These are phyloP conservation scores for Prenolepis imparis DNA, from an alignment of 2,888 invertebrate genomes.

Conservation along the genomic window DNA sequence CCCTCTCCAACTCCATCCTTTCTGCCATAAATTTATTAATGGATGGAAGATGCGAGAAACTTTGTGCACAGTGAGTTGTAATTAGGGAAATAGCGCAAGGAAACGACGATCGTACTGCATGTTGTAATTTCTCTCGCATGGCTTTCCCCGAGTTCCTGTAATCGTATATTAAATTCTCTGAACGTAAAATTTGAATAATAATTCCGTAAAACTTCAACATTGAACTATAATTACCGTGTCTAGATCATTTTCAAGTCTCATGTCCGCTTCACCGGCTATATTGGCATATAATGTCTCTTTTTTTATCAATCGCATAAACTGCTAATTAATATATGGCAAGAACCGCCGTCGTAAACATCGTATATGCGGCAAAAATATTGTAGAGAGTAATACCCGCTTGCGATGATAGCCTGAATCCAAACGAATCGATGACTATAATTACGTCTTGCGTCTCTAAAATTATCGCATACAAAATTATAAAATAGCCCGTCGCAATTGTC, in stretches of 20 bases:
- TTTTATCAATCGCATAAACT: constrained; percentile 4
- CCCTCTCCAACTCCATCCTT: background rate
- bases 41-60: background rate
- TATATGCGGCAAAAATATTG: background rate
- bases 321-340: constrained; percentile 15
- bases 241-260: constrained; percentile 3
- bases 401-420: constrained; percentile 21
- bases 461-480: constrained; percentile 21
- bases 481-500: constrained; percentile 8
- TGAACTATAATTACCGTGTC: constrained; percentile 9
- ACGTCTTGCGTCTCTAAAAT: constrained; percentile 24
- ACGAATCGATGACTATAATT: constrained; percentile 16
- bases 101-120: background rate
- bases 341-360: constrained; percentile 2
- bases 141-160: background rate
- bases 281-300: background rate
- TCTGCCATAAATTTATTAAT: background rate
- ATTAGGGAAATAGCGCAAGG: constrained; percentile 9
- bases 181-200: background rate
- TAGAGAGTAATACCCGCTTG: background rate
- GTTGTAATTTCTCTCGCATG: background rate
- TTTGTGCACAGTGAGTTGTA: background rate
- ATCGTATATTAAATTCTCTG: constrained; percentile 18
- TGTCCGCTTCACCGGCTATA: constrained; percentile 13
- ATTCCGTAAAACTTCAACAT: background rate